Evolutionary conservation across 2,113 vertebrate genomes (phyloP).

Genomic region (Pleuronectes platessa): DNA sequence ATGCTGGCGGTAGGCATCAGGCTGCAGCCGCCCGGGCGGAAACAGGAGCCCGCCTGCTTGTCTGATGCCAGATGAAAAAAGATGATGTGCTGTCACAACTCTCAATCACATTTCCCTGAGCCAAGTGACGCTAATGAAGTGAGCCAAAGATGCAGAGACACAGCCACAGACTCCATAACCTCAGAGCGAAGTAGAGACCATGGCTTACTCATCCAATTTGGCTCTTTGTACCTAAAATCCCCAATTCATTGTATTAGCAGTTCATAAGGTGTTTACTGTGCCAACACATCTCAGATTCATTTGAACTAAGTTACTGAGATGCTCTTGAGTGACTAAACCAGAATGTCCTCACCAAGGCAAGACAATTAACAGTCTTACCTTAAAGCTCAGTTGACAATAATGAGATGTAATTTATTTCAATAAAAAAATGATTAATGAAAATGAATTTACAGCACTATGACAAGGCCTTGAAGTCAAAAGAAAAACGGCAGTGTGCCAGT

Average conservation of each 20-base stretch:
- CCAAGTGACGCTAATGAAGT: slow-evolving; percentile 56
- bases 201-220: slow-evolving; percentile 36
- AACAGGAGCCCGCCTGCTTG: slow-evolving; percentile 54
- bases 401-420: not conserved
- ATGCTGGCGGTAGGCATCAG: slow-evolving; percentile 52
- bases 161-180: slow-evolving; percentile 35
- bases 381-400: slow-evolving; percentile 2
- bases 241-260: slow-evolving; percentile 51
- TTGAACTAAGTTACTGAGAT: slow-evolving; percentile 30
- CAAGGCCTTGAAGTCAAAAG: not conserved
- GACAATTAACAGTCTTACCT: slow-evolving; percentile 19
- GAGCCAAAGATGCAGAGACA: slow-evolving; percentile 16
- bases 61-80: slow-evolving; percentile 56
- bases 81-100: slow-evolving; percentile 51
- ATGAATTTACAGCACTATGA: not conserved
- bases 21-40: slow-evolving; percentile 28
- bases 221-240: slow-evolving; percentile 42
- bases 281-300: slow-evolving; percentile 36
- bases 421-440: slow-evolving; percentile 16
- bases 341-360: slow-evolving; percentile 8
- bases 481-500: not conserved
- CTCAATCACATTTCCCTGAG: slow-evolving; percentile 53
- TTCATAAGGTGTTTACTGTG: slow-evolving; percentile 57
- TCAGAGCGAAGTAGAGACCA: slow-evolving; percentile 29
- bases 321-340: slow-evolving; percentile 7